Base-by-base conservation (phyloP, 2,113 vertebrate species). In the Malurus elegans region DNA sequence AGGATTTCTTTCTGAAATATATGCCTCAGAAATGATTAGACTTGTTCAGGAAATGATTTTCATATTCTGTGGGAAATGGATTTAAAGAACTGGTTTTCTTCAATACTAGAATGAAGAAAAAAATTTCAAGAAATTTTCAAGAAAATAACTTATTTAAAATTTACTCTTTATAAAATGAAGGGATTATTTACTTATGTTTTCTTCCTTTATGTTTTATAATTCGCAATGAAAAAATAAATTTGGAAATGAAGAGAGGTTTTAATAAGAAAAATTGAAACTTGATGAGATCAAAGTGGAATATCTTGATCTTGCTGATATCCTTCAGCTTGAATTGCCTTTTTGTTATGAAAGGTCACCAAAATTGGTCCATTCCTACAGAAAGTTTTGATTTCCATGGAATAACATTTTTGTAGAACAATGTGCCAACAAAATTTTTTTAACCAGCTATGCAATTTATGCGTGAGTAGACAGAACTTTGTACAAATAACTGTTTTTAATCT, bases 1-100 rank as follows among this genome's bases (percentile, higher is more conserved):
- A 87, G 75, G 67, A 83, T 80, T 90, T 71, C 60, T 80, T 92
- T 88, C 79, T 91, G 86, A 96, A 90, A 95, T 88, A 79, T 7
- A 79, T 87, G 62, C 74, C 6, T 17, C 66, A 82, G 36, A 92
- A 94, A 90, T 56, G 1, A 48, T 71, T 74, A 26, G 21, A 70
- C 12, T 48, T 88, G 44, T 92, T 54, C 36, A 56, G 79, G 72
- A 90, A 95, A 76, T 28, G 23, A 28, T 67, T 78, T 86, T 94
- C 70, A 23, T 51, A 47, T 86, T 95, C 60, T 66, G 47, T 66
- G n/a, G 51, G 84, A 88, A 95, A 93, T 66, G 12, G 31, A 29
- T 86, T 86, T 34, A 6, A 67, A 58, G 57, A 62, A 38, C 8
- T n/a, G 44, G 5, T 31, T 79, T 86, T 79, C 60, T 83, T 93